Evolutionary conservation across 2,888 invertebrate species (phyloP).

Genomic region (Dione vanillae): DNA sequence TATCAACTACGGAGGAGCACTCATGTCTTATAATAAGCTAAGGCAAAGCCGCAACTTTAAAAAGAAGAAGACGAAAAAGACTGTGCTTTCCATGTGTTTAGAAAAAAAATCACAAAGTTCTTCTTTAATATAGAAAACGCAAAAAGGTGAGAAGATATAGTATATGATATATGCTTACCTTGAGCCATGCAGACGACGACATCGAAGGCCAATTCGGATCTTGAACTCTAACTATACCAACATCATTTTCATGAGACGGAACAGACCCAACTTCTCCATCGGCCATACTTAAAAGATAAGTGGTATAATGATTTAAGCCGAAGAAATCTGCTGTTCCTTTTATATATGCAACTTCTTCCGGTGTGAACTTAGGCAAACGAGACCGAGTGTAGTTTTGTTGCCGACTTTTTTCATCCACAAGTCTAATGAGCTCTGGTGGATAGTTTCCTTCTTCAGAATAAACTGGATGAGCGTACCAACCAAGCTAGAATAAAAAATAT

Average conservation of each 20-base stretch:
- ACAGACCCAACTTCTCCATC: constrained; percentile 70
- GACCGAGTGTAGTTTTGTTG: constrained; percentile 83
- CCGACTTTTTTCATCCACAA: constrained; percentile 81
- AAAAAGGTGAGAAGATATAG: too few species aligned
- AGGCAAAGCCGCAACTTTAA: too few species aligned
- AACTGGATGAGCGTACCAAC: constrained; percentile 84
- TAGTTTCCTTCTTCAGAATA: constrained; percentile 84
- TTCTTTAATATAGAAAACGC: too few species aligned
- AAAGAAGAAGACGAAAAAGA: too few species aligned
- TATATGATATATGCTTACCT: constrained; percentile 66
- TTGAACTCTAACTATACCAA: constrained; percentile 82
- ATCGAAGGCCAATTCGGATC: constrained; percentile 85
- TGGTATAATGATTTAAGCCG: constrained; percentile 80
- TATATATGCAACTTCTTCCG: constrained; percentile 76
- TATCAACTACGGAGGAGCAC: too few species aligned
- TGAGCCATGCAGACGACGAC: constrained; percentile 85
- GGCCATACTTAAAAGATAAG: constrained; percentile 75
- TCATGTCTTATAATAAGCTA: too few species aligned
- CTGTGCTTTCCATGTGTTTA: too few species aligned
- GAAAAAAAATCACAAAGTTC: too few species aligned
- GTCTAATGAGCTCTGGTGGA: constrained; percentile 79
- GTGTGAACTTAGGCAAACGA: constrained; percentile 82
- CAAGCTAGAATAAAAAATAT: constrained; percentile 63
- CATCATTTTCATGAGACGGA: constrained; percentile 86
- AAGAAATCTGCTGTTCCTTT: constrained; percentile 80